These are phyloP conservation scores for Sicus ferrugineus DNA, from an alignment of 2,888 invertebrate species.

Conservation along the genomic window DNA sequence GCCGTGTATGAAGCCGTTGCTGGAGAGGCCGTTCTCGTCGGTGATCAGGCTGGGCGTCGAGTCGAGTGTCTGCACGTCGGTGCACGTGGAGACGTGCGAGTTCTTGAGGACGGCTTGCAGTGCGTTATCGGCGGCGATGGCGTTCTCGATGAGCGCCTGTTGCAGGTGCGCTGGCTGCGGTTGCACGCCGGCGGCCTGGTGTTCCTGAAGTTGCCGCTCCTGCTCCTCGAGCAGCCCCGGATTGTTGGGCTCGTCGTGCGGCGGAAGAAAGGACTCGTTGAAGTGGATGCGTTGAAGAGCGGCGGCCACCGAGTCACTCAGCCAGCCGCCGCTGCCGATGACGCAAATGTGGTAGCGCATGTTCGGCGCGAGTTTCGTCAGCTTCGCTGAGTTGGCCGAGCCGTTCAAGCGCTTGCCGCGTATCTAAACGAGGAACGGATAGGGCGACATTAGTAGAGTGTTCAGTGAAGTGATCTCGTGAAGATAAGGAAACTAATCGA, in stretches of 20 bases:
- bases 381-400: slow-evolving; percentile 75
- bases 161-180: slow-evolving; percentile 45
- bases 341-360: slow-evolving; percentile 88
- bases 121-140: slow-evolving; percentile 68
- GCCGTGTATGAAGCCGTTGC: slow-evolving; percentile 76
- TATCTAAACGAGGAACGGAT: slow-evolving; percentile 67
- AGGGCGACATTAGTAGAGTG: too few relatives aligned
- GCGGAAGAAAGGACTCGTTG: slow-evolving; percentile 54
- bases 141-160: slow-evolving; percentile 64
- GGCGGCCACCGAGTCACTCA: slow-evolving; percentile 63
- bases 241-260: slow-evolving; percentile 46
- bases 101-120: slow-evolving; percentile 71
- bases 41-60: slow-evolving; percentile 72
- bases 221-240: slow-evolving; percentile 9
- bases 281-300: slow-evolving; percentile 59
- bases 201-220: slow-evolving; percentile 28
- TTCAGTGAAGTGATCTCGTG: too few relatives aligned
- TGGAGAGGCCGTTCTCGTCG: slow-evolving; percentile 69
- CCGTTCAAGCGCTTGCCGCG: slow-evolving; percentile 79
- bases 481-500: too few relatives aligned
- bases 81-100: slow-evolving; percentile 78
- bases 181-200: slow-evolving; percentile 44
- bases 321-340: slow-evolving; percentile 82
- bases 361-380: slow-evolving; percentile 79
- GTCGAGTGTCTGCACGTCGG: slow-evolving; percentile 78